Evolutionary conservation across 2,113 vertebrate genomes (phyloP).

Genomic region (Penelope pileata): DNA sequence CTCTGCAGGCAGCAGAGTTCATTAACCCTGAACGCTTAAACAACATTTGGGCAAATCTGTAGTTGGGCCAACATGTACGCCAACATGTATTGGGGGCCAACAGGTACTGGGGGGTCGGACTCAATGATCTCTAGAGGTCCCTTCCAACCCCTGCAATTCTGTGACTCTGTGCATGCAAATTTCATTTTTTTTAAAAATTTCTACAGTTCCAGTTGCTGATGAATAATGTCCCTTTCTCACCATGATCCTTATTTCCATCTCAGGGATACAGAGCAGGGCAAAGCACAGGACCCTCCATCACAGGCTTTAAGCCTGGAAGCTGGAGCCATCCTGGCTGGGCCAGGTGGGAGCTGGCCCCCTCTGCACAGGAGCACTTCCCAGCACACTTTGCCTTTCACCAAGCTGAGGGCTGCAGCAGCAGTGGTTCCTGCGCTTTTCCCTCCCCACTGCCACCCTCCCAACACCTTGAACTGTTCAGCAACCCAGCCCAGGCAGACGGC

Average conservation of each 20-base stretch:
- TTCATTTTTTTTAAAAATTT: not conserved
- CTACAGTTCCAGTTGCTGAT: not conserved
- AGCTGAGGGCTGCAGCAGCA: not conserved
- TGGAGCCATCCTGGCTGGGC: not conserved
- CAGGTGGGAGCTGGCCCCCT: not conserved
- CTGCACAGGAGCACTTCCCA: not conserved
- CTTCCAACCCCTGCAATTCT: too few relatives aligned
- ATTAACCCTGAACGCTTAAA: not conserved
- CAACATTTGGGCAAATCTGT: not conserved
- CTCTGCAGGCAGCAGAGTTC: not conserved
- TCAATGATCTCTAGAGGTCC: too few relatives aligned
- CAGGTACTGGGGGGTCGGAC: too few relatives aligned
- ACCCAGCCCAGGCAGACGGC: not conserved
- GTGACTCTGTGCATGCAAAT: too few relatives aligned
- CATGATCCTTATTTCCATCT: not conserved
- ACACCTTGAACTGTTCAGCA: conserved; percentile 16
- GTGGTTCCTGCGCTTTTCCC: not conserved
- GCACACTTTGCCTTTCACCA: not conserved
- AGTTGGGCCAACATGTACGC: not conserved
- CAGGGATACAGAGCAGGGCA: not conserved
- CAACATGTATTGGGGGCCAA: too few relatives aligned
- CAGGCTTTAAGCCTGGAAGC: not conserved
- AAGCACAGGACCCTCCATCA: rapidly evolving
- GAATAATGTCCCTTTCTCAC: not conserved
- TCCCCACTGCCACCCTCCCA: not conserved